phyloP scores from a whole-genome alignment of 1,140 invertebrate genomes.

The Eriosoma lanigerum region DNA sequence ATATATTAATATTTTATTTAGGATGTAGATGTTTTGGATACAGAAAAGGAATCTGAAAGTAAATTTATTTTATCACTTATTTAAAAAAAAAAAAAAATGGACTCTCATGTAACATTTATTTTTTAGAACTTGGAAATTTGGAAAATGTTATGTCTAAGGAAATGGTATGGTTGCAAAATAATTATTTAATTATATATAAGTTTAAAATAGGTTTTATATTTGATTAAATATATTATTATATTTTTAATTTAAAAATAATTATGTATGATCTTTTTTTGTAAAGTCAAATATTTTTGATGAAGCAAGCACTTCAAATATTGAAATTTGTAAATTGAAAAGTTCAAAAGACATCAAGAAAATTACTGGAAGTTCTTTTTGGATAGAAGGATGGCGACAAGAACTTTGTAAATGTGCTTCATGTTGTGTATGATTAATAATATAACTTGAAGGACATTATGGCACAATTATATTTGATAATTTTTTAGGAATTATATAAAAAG shows the following conservation, averaged over 20 bases:
- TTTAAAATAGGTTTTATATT: not conserved
- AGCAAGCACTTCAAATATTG: not conserved
- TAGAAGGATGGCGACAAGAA: constrained; percentile 60
- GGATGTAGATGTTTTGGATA: constrained; percentile 25
- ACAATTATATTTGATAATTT: constrained; percentile 52
- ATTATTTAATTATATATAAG: too few species aligned
- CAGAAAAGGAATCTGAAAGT: not conserved
- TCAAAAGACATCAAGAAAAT: constrained; percentile 3
- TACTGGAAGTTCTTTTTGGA: constrained; percentile 59
- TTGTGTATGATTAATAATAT: constrained; percentile 56
- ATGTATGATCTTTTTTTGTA: not conserved
- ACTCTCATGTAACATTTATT: not conserved
- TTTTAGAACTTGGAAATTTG: not conserved
- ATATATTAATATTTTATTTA: not conserved
- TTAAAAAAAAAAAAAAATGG: not conserved
- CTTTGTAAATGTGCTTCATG: constrained; percentile 62
- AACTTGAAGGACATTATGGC: too few species aligned
- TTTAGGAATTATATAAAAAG: constrained; percentile 67
- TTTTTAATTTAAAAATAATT: too few species aligned
- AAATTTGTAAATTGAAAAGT: constrained; percentile 31
- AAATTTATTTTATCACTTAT: not conserved
- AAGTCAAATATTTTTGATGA: not conserved
- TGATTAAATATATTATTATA: too few species aligned
- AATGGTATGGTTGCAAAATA: constrained; percentile 1
- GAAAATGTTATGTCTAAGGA: not conserved